Conservation (phyloP, 64 coral and sea anemone genomes). For the Stichodactyla helianthus region DNA sequence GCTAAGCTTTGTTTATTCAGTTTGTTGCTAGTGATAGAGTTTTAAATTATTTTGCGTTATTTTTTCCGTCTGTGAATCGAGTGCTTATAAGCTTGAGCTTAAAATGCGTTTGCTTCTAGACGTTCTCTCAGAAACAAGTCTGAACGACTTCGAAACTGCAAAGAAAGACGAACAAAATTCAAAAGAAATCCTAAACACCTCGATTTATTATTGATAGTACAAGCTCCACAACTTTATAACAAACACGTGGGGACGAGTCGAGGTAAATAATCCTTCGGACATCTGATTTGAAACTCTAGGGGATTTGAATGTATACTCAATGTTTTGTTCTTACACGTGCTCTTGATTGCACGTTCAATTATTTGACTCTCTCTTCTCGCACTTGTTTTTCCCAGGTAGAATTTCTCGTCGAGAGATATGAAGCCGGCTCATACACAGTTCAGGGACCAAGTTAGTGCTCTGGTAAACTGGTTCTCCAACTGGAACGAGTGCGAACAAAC, state of each 20-base stretch:
- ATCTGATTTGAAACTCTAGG: background rate
- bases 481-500: conserved; percentile 99
- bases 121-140: background rate
- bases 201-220: conserved; percentile 33
- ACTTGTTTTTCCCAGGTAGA: background rate
- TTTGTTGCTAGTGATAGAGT: background rate
- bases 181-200: conserved; percentile 6
- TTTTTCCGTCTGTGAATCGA: background rate
- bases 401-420: conserved; percentile 51
- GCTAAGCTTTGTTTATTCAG: background rate
- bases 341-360: background rate
- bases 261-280: background rate
- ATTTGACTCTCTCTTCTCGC: background rate
- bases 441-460: conserved; percentile 81
- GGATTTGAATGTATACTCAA: background rate
- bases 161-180: background rate
- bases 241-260: conserved; percentile 5
- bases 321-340: conserved; percentile 37
- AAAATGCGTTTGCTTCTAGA: background rate
- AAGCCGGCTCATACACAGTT: conserved; percentile 87
- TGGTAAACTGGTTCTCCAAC: conserved; percentile 85
- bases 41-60: background rate
- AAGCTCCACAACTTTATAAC: background rate
- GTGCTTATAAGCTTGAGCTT: background rate
- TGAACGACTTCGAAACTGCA: background rate